These are phyloP conservation scores for Virgularia gustaviana DNA, from an alignment of 92 coral and sea anemone species.

Conservation along the genomic window DNA sequence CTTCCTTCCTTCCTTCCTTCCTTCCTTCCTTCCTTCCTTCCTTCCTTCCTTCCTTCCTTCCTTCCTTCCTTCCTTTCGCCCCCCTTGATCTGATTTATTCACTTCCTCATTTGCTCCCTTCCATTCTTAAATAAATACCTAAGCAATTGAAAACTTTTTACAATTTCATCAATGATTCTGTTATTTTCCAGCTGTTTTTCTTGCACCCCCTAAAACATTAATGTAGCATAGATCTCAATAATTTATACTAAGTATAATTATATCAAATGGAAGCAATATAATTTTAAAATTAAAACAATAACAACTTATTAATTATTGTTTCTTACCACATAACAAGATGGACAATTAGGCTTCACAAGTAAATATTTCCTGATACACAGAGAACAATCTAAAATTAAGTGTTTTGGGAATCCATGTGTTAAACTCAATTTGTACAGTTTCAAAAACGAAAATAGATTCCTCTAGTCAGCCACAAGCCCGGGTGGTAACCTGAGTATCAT, in stretches of 20 bases:
- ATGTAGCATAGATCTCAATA: no score
- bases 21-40: neutral
- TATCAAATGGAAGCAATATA: no score
- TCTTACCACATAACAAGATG: constrained; percentile 76
- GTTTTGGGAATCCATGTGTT: neutral
- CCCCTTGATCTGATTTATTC: neutral
- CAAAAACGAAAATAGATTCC: neutral
- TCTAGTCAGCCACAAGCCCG: no score
- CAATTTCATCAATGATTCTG: constrained; percentile 86
- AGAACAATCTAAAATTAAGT: constrained; percentile 71
- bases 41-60: neutral
- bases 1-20: neutral
- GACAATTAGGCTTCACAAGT: constrained; percentile 63
- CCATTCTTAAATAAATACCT: constrained; percentile 49
- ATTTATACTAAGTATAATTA: no score
- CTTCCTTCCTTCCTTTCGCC: neutral
- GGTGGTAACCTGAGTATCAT: no score
- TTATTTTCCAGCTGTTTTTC: constrained; percentile 68
- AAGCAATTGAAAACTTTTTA: constrained; percentile 67
- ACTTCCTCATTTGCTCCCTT: neutral
- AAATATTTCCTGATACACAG: constrained; percentile 79
- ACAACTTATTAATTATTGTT: neutral
- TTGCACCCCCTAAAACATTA: constrained; percentile 52
- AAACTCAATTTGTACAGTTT: neutral
- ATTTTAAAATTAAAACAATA: neutral